Percentiles rank a stretch among this genome's conserved stretches.
Conservation (phyloP, 2,113 vertebrate genomes). For the Struthio camelus region DNA sequence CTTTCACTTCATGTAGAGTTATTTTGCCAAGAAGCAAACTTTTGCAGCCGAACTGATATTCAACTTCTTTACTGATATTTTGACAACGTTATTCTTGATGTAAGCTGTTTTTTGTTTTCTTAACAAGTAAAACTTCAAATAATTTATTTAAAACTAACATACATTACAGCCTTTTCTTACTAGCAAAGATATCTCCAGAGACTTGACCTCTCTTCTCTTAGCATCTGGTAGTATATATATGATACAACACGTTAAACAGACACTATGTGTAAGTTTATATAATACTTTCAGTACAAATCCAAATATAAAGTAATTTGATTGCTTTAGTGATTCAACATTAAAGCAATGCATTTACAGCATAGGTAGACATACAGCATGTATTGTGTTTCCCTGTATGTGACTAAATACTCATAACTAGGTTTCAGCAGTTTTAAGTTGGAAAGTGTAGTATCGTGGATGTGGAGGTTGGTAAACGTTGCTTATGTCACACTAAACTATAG, state of each 20-base stretch:
- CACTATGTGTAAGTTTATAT: not conserved
- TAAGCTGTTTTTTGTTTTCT: not conserved
- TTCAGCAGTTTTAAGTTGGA: not conserved
- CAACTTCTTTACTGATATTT: not conserved
- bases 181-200: not conserved
- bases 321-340: not conserved
- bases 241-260: not conserved
- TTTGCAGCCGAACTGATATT: accelerated
- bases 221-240: not conserved
- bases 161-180: not conserved
- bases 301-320: not conserved
- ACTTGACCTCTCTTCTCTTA: not conserved
- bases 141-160: not conserved
- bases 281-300: not conserved
- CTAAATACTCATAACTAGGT: not conserved
- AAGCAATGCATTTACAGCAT: not conserved
- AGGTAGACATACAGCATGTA: too few species aligned
- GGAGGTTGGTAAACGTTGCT: not conserved
- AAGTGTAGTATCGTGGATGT: too few species aligned
- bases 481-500: not conserved
- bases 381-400: not conserved
- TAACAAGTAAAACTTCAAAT: not conserved
- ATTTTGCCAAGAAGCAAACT: not conserved
- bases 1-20: accelerated
- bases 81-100: not conserved